Evolutionary conservation across 2,113 vertebrate genomes (phyloP).

Genomic region (Pterocles orientalis): DNA sequence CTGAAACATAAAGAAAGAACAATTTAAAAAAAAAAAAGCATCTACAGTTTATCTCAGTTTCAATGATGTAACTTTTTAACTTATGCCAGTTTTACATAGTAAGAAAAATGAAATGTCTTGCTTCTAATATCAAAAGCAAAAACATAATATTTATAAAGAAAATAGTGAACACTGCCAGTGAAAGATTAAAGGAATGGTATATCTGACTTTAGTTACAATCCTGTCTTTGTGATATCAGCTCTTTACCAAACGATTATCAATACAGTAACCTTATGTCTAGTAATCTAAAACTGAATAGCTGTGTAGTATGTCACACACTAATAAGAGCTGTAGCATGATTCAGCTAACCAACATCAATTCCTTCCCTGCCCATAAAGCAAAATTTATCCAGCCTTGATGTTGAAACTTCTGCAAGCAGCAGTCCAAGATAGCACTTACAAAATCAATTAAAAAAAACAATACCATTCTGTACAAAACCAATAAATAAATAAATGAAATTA

Average conservation of each 20-base stretch:
- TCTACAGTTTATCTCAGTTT: neutral
- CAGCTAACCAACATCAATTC: neutral
- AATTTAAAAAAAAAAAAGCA: fast-evolving
- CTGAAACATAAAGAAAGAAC: neutral
- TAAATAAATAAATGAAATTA: neutral
- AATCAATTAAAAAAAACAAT: neutral
- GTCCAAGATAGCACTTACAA: neutral
- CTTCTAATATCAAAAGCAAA: neutral
- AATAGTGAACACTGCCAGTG: neutral
- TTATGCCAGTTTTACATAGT: neutral
- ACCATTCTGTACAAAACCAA: neutral
- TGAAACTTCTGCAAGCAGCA: neutral
- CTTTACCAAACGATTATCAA: neutral
- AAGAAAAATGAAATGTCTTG: neutral
- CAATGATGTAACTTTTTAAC: neutral
- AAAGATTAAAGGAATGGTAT: neutral
- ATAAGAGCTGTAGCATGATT: neutral
- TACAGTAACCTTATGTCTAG: neutral
- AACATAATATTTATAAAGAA: neutral
- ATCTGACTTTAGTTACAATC: neutral
- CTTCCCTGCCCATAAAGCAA: neutral
- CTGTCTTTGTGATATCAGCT: neutral
- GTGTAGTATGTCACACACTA: neutral
- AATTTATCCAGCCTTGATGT: neutral
- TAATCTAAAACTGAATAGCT: neutral